Evolutionary conservation across 2,113 vertebrate species (phyloP).

Genomic region (Illadopsis cleaveri): DNA sequence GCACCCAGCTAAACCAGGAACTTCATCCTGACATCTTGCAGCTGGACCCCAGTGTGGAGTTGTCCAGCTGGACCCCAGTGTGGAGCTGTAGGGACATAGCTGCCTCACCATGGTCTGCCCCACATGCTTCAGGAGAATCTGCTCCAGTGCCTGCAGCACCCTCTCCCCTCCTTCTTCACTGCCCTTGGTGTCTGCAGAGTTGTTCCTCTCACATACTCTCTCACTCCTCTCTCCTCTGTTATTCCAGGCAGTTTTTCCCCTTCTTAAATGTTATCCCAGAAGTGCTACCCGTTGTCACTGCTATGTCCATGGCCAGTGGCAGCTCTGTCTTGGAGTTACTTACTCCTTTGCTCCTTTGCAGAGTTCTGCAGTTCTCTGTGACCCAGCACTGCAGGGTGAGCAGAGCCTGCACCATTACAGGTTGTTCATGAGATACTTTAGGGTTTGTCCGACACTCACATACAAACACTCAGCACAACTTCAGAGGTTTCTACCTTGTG

Average conservation of each 20-base stretch:
- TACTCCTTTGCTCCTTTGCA: neutral
- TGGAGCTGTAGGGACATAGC: neutral
- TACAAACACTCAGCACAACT: neutral
- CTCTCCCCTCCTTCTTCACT: neutral
- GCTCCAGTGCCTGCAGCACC: neutral
- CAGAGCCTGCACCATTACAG: neutral
- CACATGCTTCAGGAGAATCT: neutral
- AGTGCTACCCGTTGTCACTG: neutral
- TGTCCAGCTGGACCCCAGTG: neutral
- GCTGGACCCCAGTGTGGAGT: neutral
- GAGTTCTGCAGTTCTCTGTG: neutral
- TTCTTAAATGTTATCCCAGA: neutral
- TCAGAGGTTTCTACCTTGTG: neutral
- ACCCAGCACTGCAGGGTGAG: neutral
- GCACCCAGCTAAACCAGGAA: neutral
- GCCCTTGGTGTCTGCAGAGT: neutral
- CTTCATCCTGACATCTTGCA: neutral
- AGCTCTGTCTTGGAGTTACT: neutral
- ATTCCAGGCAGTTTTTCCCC: neutral
- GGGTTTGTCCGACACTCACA: neutral
- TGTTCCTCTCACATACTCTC: neutral
- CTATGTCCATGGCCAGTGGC: neutral
- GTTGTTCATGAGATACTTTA: neutral
- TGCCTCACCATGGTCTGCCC: neutral
- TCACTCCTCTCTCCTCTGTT: neutral